Percentiles rank a stretch among this genome's conserved stretches.
Evolutionary conservation across 2,888 invertebrate species (phyloP).

Genomic region (Pelosia muscerda): DNA sequence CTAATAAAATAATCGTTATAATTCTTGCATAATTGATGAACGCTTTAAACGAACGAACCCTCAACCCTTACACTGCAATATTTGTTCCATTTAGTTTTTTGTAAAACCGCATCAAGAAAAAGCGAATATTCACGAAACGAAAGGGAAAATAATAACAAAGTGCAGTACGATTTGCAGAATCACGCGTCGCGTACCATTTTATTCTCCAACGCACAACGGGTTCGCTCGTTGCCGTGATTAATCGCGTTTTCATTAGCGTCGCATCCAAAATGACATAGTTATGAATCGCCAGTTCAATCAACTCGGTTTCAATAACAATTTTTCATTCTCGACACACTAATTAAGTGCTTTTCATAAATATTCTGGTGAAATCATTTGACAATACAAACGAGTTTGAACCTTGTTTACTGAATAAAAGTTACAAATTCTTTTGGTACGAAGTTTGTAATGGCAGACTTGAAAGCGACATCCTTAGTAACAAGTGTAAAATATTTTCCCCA

Average conservation of each 20-base stretch:
- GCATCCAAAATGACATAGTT: slow-evolving; percentile 85
- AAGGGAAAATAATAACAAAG: slow-evolving; percentile 55
- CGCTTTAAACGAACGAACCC: slow-evolving; percentile 24
- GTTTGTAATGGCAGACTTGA: slow-evolving; percentile 71
- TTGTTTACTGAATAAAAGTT: slow-evolving; percentile 53
- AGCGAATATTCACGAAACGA: slow-evolving; percentile 33
- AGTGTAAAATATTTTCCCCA: slow-evolving; percentile 87
- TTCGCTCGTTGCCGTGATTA: slow-evolving; percentile 69
- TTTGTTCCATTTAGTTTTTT: slow-evolving; percentile 43
- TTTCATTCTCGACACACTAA: slow-evolving; percentile 86
- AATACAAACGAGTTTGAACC: slow-evolving; percentile 57
- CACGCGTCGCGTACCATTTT: slow-evolving; percentile 68
- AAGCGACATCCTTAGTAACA: slow-evolving; percentile 86
- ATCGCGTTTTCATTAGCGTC: slow-evolving; percentile 81
- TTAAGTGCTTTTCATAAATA: slow-evolving; percentile 86
- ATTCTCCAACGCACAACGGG: slow-evolving; percentile 59
- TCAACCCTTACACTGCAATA: slow-evolving; percentile 39
- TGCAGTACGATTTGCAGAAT: slow-evolving; percentile 68
- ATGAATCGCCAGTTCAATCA: slow-evolving; percentile 85
- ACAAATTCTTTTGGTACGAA: slow-evolving; percentile 57
- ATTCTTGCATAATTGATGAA: slow-evolving; percentile 34
- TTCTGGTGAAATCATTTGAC: slow-evolving; percentile 57
- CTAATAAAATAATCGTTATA: not conserved
- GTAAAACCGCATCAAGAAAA: slow-evolving; percentile 43
- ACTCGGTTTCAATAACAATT: slow-evolving; percentile 86